phyloP scores from a whole-genome alignment of 2,797 vertebrate genomes.

The Eulemur albifrons region DNA sequence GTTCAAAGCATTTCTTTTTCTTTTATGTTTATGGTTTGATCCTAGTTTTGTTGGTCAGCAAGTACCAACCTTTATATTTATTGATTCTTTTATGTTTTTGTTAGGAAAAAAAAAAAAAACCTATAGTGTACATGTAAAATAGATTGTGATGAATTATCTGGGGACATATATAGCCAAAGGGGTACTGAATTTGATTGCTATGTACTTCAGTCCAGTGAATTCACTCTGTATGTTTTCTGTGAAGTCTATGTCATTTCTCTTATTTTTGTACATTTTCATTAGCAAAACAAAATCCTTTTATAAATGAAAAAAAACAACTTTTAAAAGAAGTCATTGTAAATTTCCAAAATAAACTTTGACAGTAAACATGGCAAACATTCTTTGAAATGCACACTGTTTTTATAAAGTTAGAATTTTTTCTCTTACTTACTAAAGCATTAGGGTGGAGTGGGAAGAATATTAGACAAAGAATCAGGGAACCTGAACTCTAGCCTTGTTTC shows the following conservation, averaged over 20 bases:
- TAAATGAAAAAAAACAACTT: neutral
- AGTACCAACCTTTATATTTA: neutral
- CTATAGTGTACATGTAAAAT: neutral
- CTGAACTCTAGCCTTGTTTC: neutral
- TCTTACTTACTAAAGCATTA: neutral
- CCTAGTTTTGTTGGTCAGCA: conserved; percentile 5
- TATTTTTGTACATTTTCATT: conserved; percentile 29
- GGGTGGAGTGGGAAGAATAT: neutral
- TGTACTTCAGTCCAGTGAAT: neutral
- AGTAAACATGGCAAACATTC: conserved; percentile 1
- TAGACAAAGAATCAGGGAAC: neutral
- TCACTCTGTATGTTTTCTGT: conserved; percentile 12
- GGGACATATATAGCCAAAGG: neutral
- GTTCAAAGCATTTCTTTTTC: neutral
- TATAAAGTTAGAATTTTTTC: neutral
- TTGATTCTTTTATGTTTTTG: neutral
- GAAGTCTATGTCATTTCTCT: neutral
- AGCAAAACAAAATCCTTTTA: conserved; percentile 18
- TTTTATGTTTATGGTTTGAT: conserved; percentile 34
- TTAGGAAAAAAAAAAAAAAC: neutral
- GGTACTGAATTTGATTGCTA: neutral
- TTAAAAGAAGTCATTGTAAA: neutral
- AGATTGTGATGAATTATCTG: neutral
- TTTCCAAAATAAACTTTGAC: conserved; percentile 39
- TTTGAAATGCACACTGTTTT: conserved; percentile 12